phyloP scores from a whole-genome alignment of 2,888 invertebrate genomes.

The Colostygia pectinataria region DNA sequence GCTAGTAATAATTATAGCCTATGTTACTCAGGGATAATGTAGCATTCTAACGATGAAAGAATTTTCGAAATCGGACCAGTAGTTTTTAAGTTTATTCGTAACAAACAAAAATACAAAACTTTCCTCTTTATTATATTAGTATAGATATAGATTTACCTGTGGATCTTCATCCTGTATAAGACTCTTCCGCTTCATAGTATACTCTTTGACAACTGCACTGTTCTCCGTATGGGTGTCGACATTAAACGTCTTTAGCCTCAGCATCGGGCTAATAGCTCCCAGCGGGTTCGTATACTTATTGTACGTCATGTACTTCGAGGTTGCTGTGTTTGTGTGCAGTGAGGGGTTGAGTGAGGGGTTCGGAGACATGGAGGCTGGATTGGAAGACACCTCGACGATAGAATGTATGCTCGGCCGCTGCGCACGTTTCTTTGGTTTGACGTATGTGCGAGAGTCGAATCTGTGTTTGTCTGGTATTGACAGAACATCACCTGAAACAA shows the following conservation, averaged over 20 bases:
- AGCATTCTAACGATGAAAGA: no score
- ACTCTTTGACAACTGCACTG: slow-evolving; percentile 62
- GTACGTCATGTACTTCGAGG: slow-evolving; percentile 65
- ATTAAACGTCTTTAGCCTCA: slow-evolving; percentile 73
- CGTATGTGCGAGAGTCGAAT: slow-evolving; percentile 87
- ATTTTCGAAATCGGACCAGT: no score
- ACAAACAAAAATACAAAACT: no score
- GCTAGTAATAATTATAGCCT: no score
- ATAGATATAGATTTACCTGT: slow-evolving; percentile 66
- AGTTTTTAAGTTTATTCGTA: no score
- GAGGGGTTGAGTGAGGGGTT: slow-evolving; percentile 37
- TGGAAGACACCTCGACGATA: slow-evolving; percentile 63
- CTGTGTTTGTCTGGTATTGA: slow-evolving; percentile 72
- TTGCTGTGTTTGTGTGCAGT: slow-evolving; percentile 33
- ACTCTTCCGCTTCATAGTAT: slow-evolving; percentile 67
- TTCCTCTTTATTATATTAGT: no score
- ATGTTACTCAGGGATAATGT: no score
- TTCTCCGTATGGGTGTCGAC: slow-evolving; percentile 71
- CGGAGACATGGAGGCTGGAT: slow-evolving; percentile 55
- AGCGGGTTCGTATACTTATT: slow-evolving; percentile 71
- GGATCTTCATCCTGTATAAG: slow-evolving; percentile 70
- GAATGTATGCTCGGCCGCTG: slow-evolving; percentile 84
- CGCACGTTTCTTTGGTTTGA: slow-evolving; percentile 85
- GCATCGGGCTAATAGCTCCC: slow-evolving; percentile 65
- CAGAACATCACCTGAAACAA: slow-evolving; percentile 62